Base-by-base conservation (phyloP, 2,113 vertebrate species). In the Pampusana beccarii region DNA sequence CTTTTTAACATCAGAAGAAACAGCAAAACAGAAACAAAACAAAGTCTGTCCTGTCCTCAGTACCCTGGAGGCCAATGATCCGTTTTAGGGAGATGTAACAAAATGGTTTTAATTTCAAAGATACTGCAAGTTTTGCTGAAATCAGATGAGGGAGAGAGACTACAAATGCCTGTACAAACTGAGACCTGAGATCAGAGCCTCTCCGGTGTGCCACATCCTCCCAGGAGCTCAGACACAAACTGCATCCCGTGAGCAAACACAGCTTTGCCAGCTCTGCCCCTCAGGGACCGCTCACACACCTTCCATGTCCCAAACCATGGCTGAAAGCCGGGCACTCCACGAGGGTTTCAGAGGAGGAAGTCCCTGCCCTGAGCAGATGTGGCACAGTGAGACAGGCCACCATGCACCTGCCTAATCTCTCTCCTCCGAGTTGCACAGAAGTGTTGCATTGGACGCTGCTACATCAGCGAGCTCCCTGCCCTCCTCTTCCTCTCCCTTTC, bases 151-250 rank as follows among this genome's bases (percentile, higher is more conserved):
- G 16, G 21, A 69, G 23, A 28, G 26, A 53, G 8, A 58, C 57
- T n/a, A 5, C 28, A 38, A 25, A 13, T n/a, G 34, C 17, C 51
- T 42, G 17, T 16, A 48, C 17, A 33, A 44, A n/a, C 23, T 5
- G 2, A 46, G 23, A 33, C 42, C 42, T 51, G 50, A 11, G 18
- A 29, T 9, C 1, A 1, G 19, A 1, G 2, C 42, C 31, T n/a
- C 26, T 28, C 56, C 18, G 18, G 44, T 46, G 44, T 25, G 40
- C 11, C 23, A 17, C 34, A 64, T 62, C 33, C 34, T 70, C 13
- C 6, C 0, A 1, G 31, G 13, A 89, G 25, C 33, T 60, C 6
- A 1, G 21, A 48, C 10, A 1, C 18, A 33, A 61, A 15, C 46
- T 54, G 28, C 34, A 84, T 13, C 25, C 50, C 5, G 4, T 20